Base-by-base conservation (phyloP, 1,140 invertebrate species). In the Apis florea region DNA sequence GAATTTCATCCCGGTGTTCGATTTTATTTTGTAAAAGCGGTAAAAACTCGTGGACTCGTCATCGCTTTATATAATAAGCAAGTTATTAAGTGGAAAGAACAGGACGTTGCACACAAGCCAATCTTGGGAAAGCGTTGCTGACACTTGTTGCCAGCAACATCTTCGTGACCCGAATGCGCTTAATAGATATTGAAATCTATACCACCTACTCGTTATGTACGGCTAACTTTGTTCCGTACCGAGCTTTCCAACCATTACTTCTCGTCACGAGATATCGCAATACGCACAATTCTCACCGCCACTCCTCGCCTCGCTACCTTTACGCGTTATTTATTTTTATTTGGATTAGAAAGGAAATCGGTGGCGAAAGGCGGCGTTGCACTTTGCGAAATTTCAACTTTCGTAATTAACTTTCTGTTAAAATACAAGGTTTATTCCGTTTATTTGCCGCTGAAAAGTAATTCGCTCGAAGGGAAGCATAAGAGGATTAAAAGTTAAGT, bases 71-170 rank as follows among this genome's bases (percentile, higher is more conserved):
- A n/a, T n/a, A 58, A 47, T 31, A 77, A 76, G n/a, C n/a, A 68
- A 56, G n/a, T 13, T 21, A n/a, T 13, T 21, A n/a, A 31, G 21
- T 54, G 9, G 31, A 1, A 21, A 24, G 24, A n/a, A 10, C 26
- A 10, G 61, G 24, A 19, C 10, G 51, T 77, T 56, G 49, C n/a
- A 47, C 21, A 47, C 26, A 15, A 49, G 31, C 21, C 31, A 53
- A 77, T 56, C 68, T 68, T 77, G 67, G 63, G 64, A 47, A 66
- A 47, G 21, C 64, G 51, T 68, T 67, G 40, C 64, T 68, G 76
- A 78, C 76, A 78, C 76, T 78, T 78, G 76, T 78, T 78, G 76
- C 76, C 47, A 78, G 66, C 47, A 70, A 51, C 70, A 56, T 70
- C 54, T 51, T 17, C 54, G 56, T 61, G 66, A 61, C 54, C 66